phyloP scores from a whole-genome alignment of 2,113 vertebrate species.

The Gymnocephalus cernua region DNA sequence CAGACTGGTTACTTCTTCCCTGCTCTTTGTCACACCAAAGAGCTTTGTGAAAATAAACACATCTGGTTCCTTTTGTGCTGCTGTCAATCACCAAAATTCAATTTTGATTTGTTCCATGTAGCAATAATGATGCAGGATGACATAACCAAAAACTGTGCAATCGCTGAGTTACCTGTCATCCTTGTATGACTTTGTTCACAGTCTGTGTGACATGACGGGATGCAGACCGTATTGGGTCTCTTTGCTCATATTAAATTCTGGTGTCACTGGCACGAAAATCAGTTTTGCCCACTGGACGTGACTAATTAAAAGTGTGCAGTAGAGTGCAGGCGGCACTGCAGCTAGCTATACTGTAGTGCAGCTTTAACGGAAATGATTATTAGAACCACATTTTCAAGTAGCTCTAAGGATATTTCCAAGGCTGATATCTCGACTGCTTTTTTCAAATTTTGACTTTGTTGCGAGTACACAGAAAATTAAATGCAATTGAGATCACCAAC shows the following conservation, averaged over 20 bases:
- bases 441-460: background rate
- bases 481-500: background rate
- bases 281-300: background rate
- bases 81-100: too few relatives aligned
- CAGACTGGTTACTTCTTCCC: too few relatives aligned
- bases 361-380: slow-evolving; percentile 14
- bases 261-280: slow-evolving; percentile 4
- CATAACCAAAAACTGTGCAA: too few relatives aligned
- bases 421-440: background rate
- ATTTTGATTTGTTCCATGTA: too few relatives aligned
- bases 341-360: background rate
- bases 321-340: background rate
- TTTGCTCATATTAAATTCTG: slow-evolving; percentile 16
- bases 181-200: too few relatives aligned
- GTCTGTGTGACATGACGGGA: background rate
- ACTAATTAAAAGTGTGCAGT: slow-evolving; percentile 25
- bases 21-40: too few relatives aligned
- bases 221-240: background rate
- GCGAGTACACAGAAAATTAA: background rate
- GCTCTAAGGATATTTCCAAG: background rate
- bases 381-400: background rate
- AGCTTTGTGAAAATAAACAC: too few relatives aligned
- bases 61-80: too few relatives aligned
- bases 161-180: too few relatives aligned
- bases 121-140: too few relatives aligned